phyloP scores from a whole-genome alignment of 2,797 vertebrate genomes.

The Synaphobranchus kaupii region DNA sequence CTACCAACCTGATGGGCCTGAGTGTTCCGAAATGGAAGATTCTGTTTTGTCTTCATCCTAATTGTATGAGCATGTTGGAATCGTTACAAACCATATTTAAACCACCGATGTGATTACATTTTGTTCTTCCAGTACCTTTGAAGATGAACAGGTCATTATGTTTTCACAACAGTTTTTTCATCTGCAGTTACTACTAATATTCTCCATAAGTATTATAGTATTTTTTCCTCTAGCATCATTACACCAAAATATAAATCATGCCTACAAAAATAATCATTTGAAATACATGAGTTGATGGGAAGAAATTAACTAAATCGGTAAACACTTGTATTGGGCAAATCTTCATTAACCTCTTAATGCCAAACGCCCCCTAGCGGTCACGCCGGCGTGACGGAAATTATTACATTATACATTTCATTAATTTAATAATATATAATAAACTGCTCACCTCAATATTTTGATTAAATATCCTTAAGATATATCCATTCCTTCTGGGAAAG shows the following conservation, averaged over 20 bases:
- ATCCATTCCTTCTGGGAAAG: too few species aligned
- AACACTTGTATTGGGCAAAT: constrained; percentile 26
- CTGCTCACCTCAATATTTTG: too few species aligned
- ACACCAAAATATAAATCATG: background rate
- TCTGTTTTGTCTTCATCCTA: background rate
- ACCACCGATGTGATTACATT: background rate
- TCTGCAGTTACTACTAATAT: background rate
- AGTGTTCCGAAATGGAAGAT: background rate
- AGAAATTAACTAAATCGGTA: constrained; percentile 23
- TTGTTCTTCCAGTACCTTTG: background rate
- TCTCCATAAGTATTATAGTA: background rate
- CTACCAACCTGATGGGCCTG: background rate
- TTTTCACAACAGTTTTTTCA: too few species aligned
- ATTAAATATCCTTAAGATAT: too few species aligned
- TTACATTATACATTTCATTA: too few species aligned
- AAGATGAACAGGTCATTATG: background rate
- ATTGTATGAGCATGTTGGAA: background rate
- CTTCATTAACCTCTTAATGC: too few species aligned
- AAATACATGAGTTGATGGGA: background rate
- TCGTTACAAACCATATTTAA: background rate
- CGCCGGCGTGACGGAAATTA: too few species aligned
- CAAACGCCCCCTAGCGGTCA: too few species aligned
- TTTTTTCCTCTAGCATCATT: background rate
- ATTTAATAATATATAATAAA: too few species aligned
- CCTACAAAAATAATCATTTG: background rate